phyloP scores from a whole-genome alignment of 2,113 vertebrate species.

The rat (Rattus norvegicus) region GRCr8 NC_086022.1:91934001-91934500 shows the following conservation, averaged over 20 bases:
- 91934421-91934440: not conserved
- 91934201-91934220: not conserved
- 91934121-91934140: not conserved
- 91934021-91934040: not conserved
- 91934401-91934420: not conserved
- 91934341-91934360: not conserved
- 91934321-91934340: not conserved
- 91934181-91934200: not conserved
- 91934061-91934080: not conserved
- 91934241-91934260: not conserved
- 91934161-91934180: not conserved
- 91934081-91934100: constrained; percentile 10
- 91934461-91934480: not conserved
- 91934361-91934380: not conserved
- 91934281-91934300: not conserved
- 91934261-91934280: not conserved
- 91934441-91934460: not conserved
- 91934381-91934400: not conserved
- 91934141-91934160: not conserved
- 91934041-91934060: not conserved
- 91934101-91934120: not conserved
- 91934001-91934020: constrained; percentile 34
- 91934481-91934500: not conserved
- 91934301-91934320: no score
- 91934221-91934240: not conserved